Percentiles rank a stretch among this genome's conserved stretches.
These are phyloP conservation scores for Entomobrya proxima DNA, from an alignment of 2,888 invertebrate species.

Conservation along the genomic window DNA sequence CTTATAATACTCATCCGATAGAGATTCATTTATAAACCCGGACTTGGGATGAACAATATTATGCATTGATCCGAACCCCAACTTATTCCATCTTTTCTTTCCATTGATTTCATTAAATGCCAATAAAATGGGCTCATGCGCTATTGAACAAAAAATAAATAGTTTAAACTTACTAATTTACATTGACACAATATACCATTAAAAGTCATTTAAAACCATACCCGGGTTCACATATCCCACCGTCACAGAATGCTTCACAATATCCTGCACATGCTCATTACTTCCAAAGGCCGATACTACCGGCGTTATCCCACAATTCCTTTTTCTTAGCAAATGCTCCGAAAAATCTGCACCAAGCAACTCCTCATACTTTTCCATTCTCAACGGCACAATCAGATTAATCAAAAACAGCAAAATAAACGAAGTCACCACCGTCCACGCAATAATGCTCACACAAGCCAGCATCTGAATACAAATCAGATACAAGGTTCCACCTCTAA, in stretches of 20 bases:
- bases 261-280: constrained; percentile 34
- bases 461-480: constrained; percentile 88
- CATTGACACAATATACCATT: too few relatives aligned
- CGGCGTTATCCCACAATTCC: constrained; percentile 58
- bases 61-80: too few relatives aligned
- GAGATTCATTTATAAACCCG: too few relatives aligned
- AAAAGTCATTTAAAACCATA: too few relatives aligned
- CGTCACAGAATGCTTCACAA: background rate
- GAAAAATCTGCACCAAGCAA: constrained; percentile 92
- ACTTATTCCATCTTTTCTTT: background rate
- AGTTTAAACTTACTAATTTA: too few relatives aligned
- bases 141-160: too few relatives aligned
- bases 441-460: constrained; percentile 83
- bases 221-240: constrained; percentile 4
- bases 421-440: constrained; percentile 87
- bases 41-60: too few relatives aligned
- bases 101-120: constrained; percentile 10
- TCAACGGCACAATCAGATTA: constrained; percentile 87
- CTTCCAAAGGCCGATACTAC: constrained; percentile 32
- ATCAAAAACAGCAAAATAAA: constrained; percentile 86
- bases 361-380: constrained; percentile 92
- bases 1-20: too few relatives aligned
- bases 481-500: constrained; percentile 87
- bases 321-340: constrained; percentile 84
- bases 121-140: background rate